Evolutionary conservation across 1,140 invertebrate species (phyloP), one percentile per base, ranked within the genome.

Genomic region (Eueides isabella): DNA sequence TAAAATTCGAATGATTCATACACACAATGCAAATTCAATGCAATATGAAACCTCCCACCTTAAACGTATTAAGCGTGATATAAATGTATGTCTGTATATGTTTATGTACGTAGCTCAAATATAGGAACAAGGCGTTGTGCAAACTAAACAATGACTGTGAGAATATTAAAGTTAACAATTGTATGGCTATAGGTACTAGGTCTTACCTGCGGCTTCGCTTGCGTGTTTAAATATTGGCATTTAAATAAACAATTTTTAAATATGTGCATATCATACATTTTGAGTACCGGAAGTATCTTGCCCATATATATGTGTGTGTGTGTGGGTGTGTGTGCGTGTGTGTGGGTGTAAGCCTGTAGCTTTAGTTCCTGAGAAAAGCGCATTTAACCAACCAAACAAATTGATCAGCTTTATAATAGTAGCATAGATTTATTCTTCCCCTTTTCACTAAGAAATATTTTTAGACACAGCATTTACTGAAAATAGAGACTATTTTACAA

Each of bases 61-160:
- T 67, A 72, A 72, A 72, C 29, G 65, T 68, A 64, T 64, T 68
- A 74, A 61, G 38, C 66, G 66, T 64, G 72, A 68, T 74, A 33
- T 65, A 68, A 72, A 72, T 67, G 28, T 48, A 72, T 72, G 55
- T 48, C 38, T 67, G 29, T 67, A 23, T 48, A 72, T 72, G 55
- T 48, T 61, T 67, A 30, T 26, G 23, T 26, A 26, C 19, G 19
- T 55, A 55, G 19, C 48, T 23, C 44, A 31, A 14, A 67, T 41
- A 63, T 41, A 68, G 19, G 61, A 74, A 33, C 48, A 61, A 67
- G 61, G 65, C 64, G 61, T 74, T 74, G 72, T 61, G 72, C 72
- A 74, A 72, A 64, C 19, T 44, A 28, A 67, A 74, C 72, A 68
- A 73, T 73, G 71, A 65, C n/a, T 44, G 65, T 68, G 72, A 14